phyloP scores from a whole-genome alignment of 2,888 invertebrate genomes.

The Leptinotarsa rubiginosa region DNA sequence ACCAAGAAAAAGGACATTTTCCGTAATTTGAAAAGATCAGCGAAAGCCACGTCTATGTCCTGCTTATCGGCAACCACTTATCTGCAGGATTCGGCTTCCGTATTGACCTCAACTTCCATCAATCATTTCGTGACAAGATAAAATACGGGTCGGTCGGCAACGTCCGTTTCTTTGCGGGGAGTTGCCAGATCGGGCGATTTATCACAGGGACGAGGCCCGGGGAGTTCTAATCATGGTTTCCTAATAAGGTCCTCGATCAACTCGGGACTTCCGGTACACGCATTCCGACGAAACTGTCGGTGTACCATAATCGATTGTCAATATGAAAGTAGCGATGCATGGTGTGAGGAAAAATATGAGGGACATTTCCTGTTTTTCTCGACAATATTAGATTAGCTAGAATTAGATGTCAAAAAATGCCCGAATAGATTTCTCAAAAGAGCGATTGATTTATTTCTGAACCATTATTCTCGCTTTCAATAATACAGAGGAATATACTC shows the following conservation, averaged over 20 bases:
- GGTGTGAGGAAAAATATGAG: background rate
- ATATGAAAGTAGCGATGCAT: background rate
- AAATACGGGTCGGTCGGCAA: conserved; percentile 42
- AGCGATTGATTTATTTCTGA: no score
- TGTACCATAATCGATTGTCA: conserved; percentile 23
- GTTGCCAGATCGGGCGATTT: conserved; percentile 40
- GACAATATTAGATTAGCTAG: no score
- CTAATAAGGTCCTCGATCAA: conserved; percentile 39
- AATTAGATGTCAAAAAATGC: no score
- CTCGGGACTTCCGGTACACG: conserved; percentile 33
- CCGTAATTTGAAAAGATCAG: conserved; percentile 44
- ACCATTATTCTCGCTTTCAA: no score
- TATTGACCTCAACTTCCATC: conserved; percentile 47
- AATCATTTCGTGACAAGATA: conserved; percentile 50
- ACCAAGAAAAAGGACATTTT: conserved; percentile 39
- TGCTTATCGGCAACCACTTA: conserved; percentile 47
- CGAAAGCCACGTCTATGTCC: conserved; percentile 36
- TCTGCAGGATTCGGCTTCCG: conserved; percentile 46
- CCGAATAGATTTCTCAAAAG: no score
- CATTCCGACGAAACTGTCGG: conserved; percentile 7
- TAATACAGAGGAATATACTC: no score
- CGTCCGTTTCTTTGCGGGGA: conserved; percentile 36
- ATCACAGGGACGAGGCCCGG: conserved; percentile 31
- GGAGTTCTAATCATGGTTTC: conserved; percentile 35
- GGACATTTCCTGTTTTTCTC: background rate